Conservation (phyloP, 2,888 invertebrate genomes). For the Cryptocheilus praepositus region DNA sequence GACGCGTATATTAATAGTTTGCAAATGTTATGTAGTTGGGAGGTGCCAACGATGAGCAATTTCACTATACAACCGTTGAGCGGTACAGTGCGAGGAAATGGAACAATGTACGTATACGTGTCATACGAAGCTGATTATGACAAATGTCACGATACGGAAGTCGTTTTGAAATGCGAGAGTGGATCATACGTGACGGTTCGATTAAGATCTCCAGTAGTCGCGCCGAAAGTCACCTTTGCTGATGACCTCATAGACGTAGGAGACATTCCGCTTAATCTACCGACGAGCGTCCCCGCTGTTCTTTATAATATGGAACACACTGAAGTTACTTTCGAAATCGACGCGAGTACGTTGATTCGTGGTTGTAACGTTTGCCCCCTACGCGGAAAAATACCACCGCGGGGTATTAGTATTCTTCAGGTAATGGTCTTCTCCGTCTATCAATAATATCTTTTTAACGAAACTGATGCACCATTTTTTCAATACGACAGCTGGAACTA, state of each 20-base stretch:
- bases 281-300: constrained; percentile 41
- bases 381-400: constrained; percentile 50
- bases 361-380: constrained; percentile 50
- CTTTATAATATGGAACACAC: constrained; percentile 55
- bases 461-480: no score
- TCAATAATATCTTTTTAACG: no score
- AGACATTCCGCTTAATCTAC: constrained; percentile 70
- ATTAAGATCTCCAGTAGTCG: constrained; percentile 37
- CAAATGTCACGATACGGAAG: constrained; percentile 58
- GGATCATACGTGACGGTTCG: constrained; percentile 58
- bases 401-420: constrained; percentile 48
- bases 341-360: constrained; percentile 34
- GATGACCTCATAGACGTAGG: constrained; percentile 59
- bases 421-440: constrained; percentile 34
- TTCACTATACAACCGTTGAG: constrained; percentile 76
- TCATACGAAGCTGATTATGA: constrained; percentile 56
- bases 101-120: constrained; percentile 75
- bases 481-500: no score
- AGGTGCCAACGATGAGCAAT: constrained; percentile 76
- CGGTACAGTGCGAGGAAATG: constrained; percentile 77
- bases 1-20: no score
- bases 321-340: constrained; percentile 49
- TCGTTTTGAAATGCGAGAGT: constrained; percentile 66
- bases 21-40: constrained; percentile 69
- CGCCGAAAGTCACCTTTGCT: constrained; percentile 52